These are phyloP conservation scores for Vanacampus margaritifer DNA, from an alignment of 2,113 vertebrate species.

Conservation along the genomic window DNA sequence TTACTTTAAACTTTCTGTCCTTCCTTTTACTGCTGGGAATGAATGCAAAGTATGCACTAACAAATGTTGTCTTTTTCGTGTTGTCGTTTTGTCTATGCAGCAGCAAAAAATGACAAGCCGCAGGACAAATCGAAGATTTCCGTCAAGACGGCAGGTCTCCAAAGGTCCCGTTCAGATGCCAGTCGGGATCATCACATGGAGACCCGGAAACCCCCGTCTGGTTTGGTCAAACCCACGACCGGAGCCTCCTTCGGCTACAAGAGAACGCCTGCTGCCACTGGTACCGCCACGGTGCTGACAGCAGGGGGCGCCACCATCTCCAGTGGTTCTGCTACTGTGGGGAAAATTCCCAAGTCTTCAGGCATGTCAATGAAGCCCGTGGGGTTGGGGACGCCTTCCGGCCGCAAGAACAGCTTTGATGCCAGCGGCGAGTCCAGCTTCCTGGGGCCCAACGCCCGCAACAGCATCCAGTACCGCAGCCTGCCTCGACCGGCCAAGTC, in stretches of 20 bases:
- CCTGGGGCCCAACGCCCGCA: conserved; percentile 82
- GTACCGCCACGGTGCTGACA: conserved; percentile 88
- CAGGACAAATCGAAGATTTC: conserved; percentile 87
- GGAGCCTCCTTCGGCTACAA: conserved; percentile 89
- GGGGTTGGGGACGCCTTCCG: conserved; percentile 52
- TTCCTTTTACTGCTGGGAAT: background rate
- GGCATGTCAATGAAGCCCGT: conserved; percentile 90
- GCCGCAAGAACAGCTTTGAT: conserved; percentile 92
- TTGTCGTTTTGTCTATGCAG: conserved; percentile 31
- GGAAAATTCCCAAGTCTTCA: conserved; percentile 88
- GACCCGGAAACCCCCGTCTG: conserved; percentile 90
- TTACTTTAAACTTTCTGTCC: background rate
- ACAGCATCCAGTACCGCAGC: conserved; percentile 95
- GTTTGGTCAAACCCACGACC: conserved; percentile 82
- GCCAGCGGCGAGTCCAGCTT: conserved; percentile 84
- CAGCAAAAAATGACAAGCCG: conserved; percentile 83
- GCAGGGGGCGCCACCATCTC: conserved; percentile 77
- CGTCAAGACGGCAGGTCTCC: conserved; percentile 81
- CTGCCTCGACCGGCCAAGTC: conserved; percentile 94
- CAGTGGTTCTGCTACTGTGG: conserved; percentile 82
- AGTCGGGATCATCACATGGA: conserved; percentile 84
- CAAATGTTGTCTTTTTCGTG: background rate
- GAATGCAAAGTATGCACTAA: background rate
- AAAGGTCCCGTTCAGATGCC: conserved; percentile 91
- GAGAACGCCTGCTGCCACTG: conserved; percentile 81